Conservation (phyloP, 2,888 invertebrate species). For the Gymnocheta viridis region DNA sequence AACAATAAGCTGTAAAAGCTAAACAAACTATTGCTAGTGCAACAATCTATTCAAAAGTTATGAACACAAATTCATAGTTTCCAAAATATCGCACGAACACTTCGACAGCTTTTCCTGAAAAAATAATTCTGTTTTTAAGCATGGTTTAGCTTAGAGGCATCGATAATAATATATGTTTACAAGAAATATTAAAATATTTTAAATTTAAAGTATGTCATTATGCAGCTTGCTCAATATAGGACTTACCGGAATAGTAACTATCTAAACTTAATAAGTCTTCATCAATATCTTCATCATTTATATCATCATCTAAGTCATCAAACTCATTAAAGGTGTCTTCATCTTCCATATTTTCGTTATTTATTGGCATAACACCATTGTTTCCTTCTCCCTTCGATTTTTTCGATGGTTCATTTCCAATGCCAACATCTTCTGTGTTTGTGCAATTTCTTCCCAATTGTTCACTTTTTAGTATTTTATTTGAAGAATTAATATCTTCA, state of each 20-base stretch:
- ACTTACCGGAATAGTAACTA: slow-evolving; percentile 82
- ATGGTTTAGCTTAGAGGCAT: too few relatives aligned
- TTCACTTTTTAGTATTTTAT: slow-evolving; percentile 11
- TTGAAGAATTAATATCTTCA: not conserved
- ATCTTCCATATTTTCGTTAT: slow-evolving; percentile 6
- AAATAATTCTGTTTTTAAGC: too few relatives aligned
- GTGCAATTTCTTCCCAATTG: not conserved
- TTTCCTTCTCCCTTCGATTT: not conserved
- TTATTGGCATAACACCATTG: not conserved
- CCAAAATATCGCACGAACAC: too few relatives aligned
- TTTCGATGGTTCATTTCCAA: not conserved
- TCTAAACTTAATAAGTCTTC: slow-evolving; percentile 80
- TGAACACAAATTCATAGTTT: too few relatives aligned
- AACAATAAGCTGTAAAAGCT: too few relatives aligned
- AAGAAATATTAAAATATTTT: too few relatives aligned
- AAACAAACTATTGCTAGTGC: too few relatives aligned
- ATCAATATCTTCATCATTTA: slow-evolving; percentile 76
- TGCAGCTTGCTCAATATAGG: too few relatives aligned
- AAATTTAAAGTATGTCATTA: too few relatives aligned
- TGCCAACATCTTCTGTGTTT: not conserved
- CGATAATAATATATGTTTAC: too few relatives aligned
- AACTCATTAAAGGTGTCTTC: slow-evolving; percentile 66
- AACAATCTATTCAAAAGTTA: too few relatives aligned
- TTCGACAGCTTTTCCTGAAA: too few relatives aligned
- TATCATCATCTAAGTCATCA: slow-evolving; percentile 70